These are phyloP conservation scores for Drosophila lacertosa DNA, from an alignment of 1,140 invertebrate species.

Conservation along the genomic window DNA sequence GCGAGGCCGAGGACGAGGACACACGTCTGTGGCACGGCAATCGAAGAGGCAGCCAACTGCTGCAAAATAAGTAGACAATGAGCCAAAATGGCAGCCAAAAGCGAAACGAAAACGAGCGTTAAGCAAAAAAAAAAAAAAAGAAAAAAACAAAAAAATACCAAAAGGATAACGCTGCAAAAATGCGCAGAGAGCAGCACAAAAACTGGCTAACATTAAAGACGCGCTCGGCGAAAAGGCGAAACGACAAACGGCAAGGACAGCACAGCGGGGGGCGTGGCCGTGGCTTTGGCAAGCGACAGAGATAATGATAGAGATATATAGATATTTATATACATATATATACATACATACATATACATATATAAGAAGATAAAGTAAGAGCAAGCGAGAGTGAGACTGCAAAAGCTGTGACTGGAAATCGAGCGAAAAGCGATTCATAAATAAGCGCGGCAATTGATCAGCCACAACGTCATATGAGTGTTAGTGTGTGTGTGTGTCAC, in stretches of 20 bases:
- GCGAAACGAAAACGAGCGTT: slow-evolving; percentile 47
- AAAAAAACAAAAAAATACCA: background rate
- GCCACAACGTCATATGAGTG: slow-evolving; percentile 1
- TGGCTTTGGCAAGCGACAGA: slow-evolving; percentile 42
- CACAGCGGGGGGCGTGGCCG: slow-evolving; percentile 30
- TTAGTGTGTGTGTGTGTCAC: background rate
- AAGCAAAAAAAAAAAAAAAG: too few species aligned
- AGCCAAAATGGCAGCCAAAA: slow-evolving; percentile 60
- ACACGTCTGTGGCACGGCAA: slow-evolving; percentile 28
- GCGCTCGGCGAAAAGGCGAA: slow-evolving; percentile 31
- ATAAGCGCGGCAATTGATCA: slow-evolving; percentile 60
- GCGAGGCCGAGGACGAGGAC: slow-evolving; percentile 22
- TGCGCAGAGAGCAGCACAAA: slow-evolving; percentile 21
- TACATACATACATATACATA: background rate
- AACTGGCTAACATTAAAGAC: slow-evolving; percentile 65
- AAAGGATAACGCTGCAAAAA: slow-evolving; percentile 41
- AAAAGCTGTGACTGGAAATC: slow-evolving; percentile 9
- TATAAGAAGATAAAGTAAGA: background rate
- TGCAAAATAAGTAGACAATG: slow-evolving; percentile 72
- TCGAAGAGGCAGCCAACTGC: slow-evolving; percentile 48
- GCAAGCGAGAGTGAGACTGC: background rate
- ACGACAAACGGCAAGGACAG: slow-evolving; percentile 52
- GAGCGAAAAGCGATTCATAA: slow-evolving; percentile 33
- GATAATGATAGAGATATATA: slow-evolving; percentile 6
- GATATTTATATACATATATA: background rate